phyloP scores from a whole-genome alignment of 2,797 vertebrate species.

The Aphelocoma californica region DNA sequence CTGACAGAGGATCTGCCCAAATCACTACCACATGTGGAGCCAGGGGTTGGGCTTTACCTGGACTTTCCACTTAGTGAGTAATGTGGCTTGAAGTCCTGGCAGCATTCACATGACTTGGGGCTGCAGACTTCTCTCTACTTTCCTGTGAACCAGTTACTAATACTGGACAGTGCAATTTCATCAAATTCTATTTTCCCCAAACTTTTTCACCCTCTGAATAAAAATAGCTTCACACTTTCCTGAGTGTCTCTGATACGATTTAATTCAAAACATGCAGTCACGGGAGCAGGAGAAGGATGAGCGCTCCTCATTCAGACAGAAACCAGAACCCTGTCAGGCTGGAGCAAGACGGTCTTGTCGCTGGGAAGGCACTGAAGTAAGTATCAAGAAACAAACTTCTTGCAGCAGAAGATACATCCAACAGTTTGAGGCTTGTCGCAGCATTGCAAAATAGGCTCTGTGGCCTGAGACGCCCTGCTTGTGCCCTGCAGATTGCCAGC shows the following conservation, averaged over 20 bases:
- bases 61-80: conserved; percentile 4
- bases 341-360: accelerated
- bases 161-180: not conserved
- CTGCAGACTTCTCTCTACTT: not conserved
- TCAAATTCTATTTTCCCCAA: not conserved
- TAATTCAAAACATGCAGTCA: not conserved
- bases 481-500: not conserved
- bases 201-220: not conserved
- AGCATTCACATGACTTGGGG: accelerated
- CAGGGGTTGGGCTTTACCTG: conserved; percentile 39
- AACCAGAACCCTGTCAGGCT: not conserved
- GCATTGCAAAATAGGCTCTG: not conserved
- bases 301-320: not conserved
- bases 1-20: conserved; percentile 28
- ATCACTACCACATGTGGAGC: conserved; percentile 39
- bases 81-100: not conserved
- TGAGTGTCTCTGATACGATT: not conserved
- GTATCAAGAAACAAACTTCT: not conserved
- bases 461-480: not conserved
- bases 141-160: not conserved
- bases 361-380: not conserved
- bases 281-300: not conserved
- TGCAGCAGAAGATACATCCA: not conserved
- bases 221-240: conserved; percentile 35
- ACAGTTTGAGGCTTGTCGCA: not conserved